Evolutionary conservation across 2,113 vertebrate genomes (phyloP).

Genomic region (Indicator maculatus): DNA sequence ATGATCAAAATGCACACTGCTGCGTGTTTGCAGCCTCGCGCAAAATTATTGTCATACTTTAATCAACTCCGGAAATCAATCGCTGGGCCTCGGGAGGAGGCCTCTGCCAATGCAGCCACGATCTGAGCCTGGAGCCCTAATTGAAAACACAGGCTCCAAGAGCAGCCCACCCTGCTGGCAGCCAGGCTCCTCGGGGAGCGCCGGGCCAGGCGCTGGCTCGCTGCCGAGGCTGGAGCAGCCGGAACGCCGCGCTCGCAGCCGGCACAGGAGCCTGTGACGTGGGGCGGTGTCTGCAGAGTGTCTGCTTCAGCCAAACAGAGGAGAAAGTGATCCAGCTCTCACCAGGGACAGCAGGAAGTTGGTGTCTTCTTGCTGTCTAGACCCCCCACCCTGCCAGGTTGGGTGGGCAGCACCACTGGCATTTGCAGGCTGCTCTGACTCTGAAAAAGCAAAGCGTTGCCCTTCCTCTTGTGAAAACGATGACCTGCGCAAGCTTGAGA

Average conservation of each 20-base stretch:
- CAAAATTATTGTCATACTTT: conserved; percentile 16
- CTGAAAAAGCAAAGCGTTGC: background rate
- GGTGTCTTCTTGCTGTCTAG: background rate
- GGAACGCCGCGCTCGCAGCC: fast-evolving
- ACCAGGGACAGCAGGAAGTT: background rate
- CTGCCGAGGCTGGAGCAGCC: background rate
- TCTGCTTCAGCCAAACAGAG: background rate
- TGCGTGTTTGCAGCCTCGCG: background rate
- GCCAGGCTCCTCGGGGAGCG: background rate
- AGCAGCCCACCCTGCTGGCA: background rate
- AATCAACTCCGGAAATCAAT: conserved; percentile 58
- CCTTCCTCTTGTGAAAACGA: background rate
- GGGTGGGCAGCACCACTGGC: fast-evolving
- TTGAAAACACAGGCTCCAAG: conserved; percentile 16
- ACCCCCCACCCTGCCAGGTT: fast-evolving
- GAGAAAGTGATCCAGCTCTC: background rate
- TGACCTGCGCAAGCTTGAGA: too few species aligned
- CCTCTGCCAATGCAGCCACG: background rate
- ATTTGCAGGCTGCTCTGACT: background rate
- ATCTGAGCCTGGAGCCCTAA: background rate
- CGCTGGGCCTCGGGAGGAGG: background rate
- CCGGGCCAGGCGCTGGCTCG: background rate
- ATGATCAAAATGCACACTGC: background rate
- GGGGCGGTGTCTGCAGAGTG: background rate
- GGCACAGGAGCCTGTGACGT: background rate